Evolutionary conservation across 2,888 invertebrate species (phyloP), one percentile per base, ranked within the genome.

Genomic region (Imbricaverruca yamaguchii): DNA sequence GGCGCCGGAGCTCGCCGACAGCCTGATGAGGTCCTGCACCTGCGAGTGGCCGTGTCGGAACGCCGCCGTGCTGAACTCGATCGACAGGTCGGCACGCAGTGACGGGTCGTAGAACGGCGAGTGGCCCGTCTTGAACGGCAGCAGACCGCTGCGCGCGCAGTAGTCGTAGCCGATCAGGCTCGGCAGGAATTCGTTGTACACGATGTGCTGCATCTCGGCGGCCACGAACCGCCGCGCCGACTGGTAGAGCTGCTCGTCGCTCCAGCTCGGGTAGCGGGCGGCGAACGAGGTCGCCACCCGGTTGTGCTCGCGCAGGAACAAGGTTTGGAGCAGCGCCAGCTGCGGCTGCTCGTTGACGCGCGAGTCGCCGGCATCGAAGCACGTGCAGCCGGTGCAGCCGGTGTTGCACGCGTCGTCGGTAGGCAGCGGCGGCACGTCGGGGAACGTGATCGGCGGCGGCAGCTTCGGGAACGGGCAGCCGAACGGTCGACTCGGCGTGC

Each of bases 271-370:
- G 85, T 89, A 89, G 21, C 89, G 83, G 18, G 83, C 82, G 61
- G 84, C 84, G 82, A 89, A 85, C 83, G 86, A 86, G 18, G 85
- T 83, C 4, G 89, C 89, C 0, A 89, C 84, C 80, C 89, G 86
- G 84, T 89, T 89, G 84, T 89, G 89, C 83, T 89, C 89, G 23
- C 88, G 85, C 57, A 89, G 84, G 84, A 94, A 88, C 0, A 92
- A 90, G 0, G 91, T 91, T 88, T 94, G 94, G 15, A 94, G 87
- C 0, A 92, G 91, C 1, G 93, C 92, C 0, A 92, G 89, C 12
- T 92, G 91, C 53, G 91, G 90, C 7, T 90, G 89, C 59, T 91
- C 90, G 83, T 89, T 90, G 57, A 88, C 86, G 57, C 89, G 85
- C 23, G 87, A 86, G 84, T 89, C 89, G n/a, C 90, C 90, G 83